Conservation (phyloP, 2,888 invertebrate species). For the Resseliella maxima region DNA sequence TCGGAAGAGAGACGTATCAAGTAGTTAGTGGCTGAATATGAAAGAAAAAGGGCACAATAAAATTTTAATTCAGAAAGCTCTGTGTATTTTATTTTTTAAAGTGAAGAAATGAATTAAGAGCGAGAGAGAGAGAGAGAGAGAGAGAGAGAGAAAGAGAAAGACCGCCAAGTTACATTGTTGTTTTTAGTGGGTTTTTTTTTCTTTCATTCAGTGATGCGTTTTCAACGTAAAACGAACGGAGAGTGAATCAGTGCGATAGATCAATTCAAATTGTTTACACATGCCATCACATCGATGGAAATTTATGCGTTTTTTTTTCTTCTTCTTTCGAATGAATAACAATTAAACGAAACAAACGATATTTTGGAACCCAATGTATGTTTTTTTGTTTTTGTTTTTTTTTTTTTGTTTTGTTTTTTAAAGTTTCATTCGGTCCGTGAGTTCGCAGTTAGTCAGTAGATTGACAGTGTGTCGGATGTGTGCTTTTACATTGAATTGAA, state of each 20-base stretch:
- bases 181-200: background rate
- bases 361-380: background rate
- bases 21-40: background rate
- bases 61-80: too few species aligned
- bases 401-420: too few species aligned
- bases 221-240: background rate
- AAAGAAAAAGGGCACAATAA: background rate
- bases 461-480: background rate
- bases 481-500: too few species aligned
- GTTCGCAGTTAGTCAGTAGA: background rate
- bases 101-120: background rate
- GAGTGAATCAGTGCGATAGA: slow-evolving; percentile 32
- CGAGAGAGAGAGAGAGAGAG: background rate
- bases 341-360: background rate
- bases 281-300: slow-evolving; percentile 17
- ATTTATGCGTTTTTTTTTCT: background rate
- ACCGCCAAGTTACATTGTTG: background rate
- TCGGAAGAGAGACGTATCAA: background rate
- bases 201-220: slow-evolving; percentile 47
- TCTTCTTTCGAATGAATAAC: too few species aligned
- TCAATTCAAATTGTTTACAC: slow-evolving; percentile 51
- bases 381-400: too few species aligned
- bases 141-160: background rate
- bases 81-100: background rate
- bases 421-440: too few species aligned